A percentile compares a stretch with the other conserved stretches of the same genome.
Conservation (phyloP, 2,113 vertebrate genomes). For the Ploceus nigricollis region DNA sequence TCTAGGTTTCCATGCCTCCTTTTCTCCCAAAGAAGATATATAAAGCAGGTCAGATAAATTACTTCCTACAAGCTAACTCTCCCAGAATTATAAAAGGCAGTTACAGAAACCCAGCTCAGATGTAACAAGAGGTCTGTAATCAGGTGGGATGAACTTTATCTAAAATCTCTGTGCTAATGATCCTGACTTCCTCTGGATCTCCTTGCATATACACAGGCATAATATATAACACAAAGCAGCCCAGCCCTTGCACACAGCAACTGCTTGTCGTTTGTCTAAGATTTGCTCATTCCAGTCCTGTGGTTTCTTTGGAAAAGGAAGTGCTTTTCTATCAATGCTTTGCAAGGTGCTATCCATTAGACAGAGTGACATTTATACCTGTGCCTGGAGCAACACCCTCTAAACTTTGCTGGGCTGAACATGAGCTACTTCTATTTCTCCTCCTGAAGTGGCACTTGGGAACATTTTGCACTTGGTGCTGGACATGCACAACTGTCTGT, state of each 20-base stretch:
- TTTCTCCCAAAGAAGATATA: not conserved
- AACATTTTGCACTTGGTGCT: not conserved
- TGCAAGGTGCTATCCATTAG: not conserved
- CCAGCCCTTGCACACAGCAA: not conserved
- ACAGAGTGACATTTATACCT: not conserved
- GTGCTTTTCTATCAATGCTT: not conserved
- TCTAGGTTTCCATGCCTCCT: not conserved
- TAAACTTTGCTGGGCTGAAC: not conserved
- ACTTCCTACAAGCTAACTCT: not conserved
- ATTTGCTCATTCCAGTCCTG: not conserved
- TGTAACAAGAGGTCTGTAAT: not conserved
- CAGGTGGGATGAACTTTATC: not conserved
- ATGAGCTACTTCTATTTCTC: not conserved
- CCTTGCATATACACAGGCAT: not conserved
- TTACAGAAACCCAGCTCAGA: not conserved
- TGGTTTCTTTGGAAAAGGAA: not conserved
- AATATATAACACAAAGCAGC: not conserved
- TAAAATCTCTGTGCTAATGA: not conserved
- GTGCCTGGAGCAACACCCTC: not conserved
- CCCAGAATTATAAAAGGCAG: not conserved
- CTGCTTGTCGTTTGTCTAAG: not conserved
- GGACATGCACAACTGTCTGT: not conserved
- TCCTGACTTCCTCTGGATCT: not conserved
- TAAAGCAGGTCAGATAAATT: not conserved
- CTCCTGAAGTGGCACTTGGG: not conserved